Conservation (phyloP, 1,140 invertebrate species). For the Orussus abietinus region DNA sequence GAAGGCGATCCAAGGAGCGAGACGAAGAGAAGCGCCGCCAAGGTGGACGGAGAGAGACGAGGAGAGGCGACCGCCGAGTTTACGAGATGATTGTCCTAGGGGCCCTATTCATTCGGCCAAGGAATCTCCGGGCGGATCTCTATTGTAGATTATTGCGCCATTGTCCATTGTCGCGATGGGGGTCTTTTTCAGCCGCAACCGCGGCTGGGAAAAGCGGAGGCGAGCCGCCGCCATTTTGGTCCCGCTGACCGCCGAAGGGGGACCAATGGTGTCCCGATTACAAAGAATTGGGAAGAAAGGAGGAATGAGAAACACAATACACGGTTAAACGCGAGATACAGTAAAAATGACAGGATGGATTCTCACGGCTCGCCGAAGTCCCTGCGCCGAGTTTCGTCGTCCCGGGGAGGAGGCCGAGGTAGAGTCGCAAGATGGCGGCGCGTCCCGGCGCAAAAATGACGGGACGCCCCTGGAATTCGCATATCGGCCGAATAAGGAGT, state of each 20-base stretch:
- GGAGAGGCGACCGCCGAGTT: constrained; percentile 27
- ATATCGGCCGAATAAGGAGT: constrained; percentile 1
- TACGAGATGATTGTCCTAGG: constrained; percentile 42
- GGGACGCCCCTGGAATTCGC: not conserved
- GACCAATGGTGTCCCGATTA: no score
- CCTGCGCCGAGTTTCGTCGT: not conserved
- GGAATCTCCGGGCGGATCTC: constrained; percentile 37
- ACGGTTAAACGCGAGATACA: not conserved
- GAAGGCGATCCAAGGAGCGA: no score
- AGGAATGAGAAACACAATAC: constrained; percentile 14
- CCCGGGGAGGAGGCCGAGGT: no score
- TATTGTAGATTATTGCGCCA: constrained; percentile 42
- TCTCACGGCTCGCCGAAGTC: not conserved
- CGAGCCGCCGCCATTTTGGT: not conserved
- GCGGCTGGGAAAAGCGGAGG: constrained; percentile 13
- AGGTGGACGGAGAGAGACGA: no score
- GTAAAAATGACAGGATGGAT: not conserved
- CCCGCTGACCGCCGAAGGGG: not conserved
- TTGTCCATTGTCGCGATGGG: constrained; percentile 36
- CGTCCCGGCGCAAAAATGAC: not conserved
- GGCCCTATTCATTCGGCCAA: constrained; percentile 35
- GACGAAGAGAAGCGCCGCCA: no score
- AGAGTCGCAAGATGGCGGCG: not conserved
- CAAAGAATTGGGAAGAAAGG: constrained; percentile 7
- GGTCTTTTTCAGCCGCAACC: constrained; percentile 16